Base-by-base conservation (phyloP, 2,113 vertebrate genomes). In the Tichodroma muraria region DNA sequence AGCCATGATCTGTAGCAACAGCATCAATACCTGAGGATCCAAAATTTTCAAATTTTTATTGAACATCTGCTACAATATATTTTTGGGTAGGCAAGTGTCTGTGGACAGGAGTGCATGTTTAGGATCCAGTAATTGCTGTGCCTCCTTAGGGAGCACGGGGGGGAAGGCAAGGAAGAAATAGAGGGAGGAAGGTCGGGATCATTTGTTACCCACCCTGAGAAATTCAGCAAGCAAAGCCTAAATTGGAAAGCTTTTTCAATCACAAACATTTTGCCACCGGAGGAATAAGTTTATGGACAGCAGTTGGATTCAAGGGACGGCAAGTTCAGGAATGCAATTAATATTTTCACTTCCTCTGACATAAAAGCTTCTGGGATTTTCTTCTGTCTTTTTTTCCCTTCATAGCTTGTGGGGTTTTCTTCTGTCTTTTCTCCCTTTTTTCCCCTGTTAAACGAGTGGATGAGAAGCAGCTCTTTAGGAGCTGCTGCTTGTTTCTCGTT, bases 201-300 rank as follows among this genome's bases (percentile, higher is more conserved):
- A 33, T 63, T 94, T 2, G 1, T 72, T 83, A 59, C 20, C 37
- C 1, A 5, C 69, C 35, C 12, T 5, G 75, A 79, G 75, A 93
- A 94, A 91, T 93, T 77, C 85, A 93, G 56, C 66, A 93, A 50
- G 54, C 70, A 91, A 82, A 50, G 50, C 42, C 50, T 66, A 83
- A 94, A 88, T 52, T 80, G 54, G 81, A 94, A 94, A 88, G 17
- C 47, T 85, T 27, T 73, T 95, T 95, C 91, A 94, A 80, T 91
- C 91, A 93, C 44, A 94, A 77, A 3, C 37, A 40, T 80, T 91
- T 89, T 82, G 42, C 81, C 87, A 66, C 63, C 56, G 71, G 84
- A 92, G 66, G 47, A 78, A 66, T 54, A 76, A 63, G 27, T 79
- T 80, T 89, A 38, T 52, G 89, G 88, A 35, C 35, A 88, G 47